Base-by-base conservation (phyloP, 2,113 vertebrate species). In the Seriola aureovittata region DNA sequence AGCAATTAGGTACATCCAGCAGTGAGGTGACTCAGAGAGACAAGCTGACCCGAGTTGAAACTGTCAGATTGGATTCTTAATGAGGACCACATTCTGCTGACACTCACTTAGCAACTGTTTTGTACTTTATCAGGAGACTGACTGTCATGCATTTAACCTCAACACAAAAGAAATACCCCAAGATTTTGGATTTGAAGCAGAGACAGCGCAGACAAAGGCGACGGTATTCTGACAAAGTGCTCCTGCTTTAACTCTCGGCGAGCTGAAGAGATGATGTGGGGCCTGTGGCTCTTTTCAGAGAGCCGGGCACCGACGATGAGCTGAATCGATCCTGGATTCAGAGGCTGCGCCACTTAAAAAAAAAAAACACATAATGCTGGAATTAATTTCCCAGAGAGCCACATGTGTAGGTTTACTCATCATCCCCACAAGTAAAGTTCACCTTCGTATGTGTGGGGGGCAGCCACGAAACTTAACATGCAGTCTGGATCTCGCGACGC, bases 1-100 rank as follows among this genome's bases (percentile, higher is more conserved):
- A 81, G 88, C 84, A 88, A 91, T 84, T 90, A 91, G 72, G 36
- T 76, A 42, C 78, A 75, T 88, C 71, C 57, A 71, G 65, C 78
- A 54, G 55, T 1, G 38, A 74, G 85, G 40, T 54, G 83, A 89
- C 89, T 89, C 81, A 78, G 75, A 73, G 42, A 85, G 91, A 89
- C 90, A 81, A 73, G 75, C 42, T 85, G 86, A 93, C 88, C 85
- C 3, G 74, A 63, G 60, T 42, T 81, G 75, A 90, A 89, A 84
- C 80, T 82, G 91, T 92, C 87, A 85, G 54, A 52, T 57, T 19
- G 36, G 66, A 78, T 89, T 80, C 65, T 59, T 76, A 82, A 82
- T 34, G 0, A 72, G 69, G 67, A 42, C 34, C 38, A 34, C 36
- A 54, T 80, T 76, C 25, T 38, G 23, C 23, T 13, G 78, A 52